Percentiles rank a stretch among this genome's conserved stretches.
Conservation (phyloP, 2,113 vertebrate species). For the Brachypteracias leptosomus region DNA sequence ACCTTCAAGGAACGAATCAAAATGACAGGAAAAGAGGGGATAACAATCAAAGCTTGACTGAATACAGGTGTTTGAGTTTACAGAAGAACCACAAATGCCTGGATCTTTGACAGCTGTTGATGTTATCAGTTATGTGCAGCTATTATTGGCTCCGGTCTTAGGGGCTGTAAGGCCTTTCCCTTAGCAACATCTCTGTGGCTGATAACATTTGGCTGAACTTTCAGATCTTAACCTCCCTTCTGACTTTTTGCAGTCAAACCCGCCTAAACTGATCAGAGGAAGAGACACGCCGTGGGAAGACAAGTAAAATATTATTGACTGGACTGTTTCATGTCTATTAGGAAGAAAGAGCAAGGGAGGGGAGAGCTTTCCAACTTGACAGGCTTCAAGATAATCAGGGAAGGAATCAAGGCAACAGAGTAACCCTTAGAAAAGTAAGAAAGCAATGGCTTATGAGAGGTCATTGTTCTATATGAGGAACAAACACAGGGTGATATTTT, state of each 20-base stretch:
- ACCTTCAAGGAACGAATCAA: constrained; percentile 87
- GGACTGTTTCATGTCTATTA: constrained; percentile 88
- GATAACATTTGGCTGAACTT: constrained; percentile 99
- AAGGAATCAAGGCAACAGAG: constrained; percentile 74
- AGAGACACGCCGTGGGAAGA: constrained; percentile 82
- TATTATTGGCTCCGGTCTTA: constrained; percentile 86
- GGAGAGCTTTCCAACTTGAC: constrained; percentile 78
- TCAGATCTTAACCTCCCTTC: constrained; percentile 92
- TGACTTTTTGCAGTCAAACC: constrained; percentile 85
- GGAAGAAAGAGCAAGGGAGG: constrained; percentile 82
- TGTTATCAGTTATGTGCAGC: constrained; percentile 87
- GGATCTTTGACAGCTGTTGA: constrained; percentile 90
- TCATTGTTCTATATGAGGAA: constrained; percentile 66
- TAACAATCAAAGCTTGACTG: constrained; percentile 92
- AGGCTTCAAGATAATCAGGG: constrained; percentile 90
- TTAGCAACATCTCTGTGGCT: constrained; percentile 85
- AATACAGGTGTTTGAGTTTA: constrained; percentile 97
- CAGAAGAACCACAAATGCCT: constrained; percentile 87
- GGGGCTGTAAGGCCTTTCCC: constrained; percentile 81
- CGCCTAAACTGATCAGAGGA: constrained; percentile 83
- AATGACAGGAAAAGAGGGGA: constrained; percentile 87
- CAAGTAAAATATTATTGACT: constrained; percentile 92
- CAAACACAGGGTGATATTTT: constrained; percentile 49
- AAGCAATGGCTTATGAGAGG: constrained; percentile 69
- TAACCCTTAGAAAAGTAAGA: constrained; percentile 75